phyloP scores from a whole-genome alignment of 2,888 invertebrate genomes.

The Limnephilus rhombicus region DNA sequence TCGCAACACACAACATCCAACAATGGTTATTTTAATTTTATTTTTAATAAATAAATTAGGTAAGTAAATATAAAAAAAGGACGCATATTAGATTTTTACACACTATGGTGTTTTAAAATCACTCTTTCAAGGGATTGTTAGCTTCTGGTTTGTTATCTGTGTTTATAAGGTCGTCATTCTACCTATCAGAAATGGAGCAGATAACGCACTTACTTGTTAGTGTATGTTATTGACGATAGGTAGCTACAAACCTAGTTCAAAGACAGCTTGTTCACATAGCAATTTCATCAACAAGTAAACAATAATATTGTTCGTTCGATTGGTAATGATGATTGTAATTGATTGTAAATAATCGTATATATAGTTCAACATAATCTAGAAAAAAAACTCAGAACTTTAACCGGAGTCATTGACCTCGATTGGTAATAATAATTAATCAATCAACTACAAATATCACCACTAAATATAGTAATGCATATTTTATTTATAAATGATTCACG shows the following conservation, averaged over 20 bases:
- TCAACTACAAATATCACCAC: no score
- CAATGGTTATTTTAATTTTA: no score
- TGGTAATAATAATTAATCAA: neutral
- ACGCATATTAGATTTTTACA: no score
- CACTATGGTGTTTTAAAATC: no score
- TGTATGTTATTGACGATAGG: neutral
- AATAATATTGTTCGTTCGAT: neutral
- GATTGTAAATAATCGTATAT: no score
- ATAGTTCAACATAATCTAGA: neutral
- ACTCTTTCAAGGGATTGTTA: no score
- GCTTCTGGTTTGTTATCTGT: neutral
- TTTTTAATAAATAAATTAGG: no score
- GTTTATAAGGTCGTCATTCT: neutral
- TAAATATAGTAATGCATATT: no score
- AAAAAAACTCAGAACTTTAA: neutral
- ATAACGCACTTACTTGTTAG: neutral
- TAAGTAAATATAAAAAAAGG: no score
- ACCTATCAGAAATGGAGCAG: neutral
- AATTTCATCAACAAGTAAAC: neutral
- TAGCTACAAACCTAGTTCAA: neutral
- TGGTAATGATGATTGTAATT: no score
- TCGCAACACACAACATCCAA: no score
- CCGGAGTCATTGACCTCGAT: neutral
- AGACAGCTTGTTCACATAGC: neutral
- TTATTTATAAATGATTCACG: no score